These are phyloP conservation scores for Leptopilina syphax DNA, from an alignment of 2,888 invertebrate species.

Conservation along the genomic window DNA sequence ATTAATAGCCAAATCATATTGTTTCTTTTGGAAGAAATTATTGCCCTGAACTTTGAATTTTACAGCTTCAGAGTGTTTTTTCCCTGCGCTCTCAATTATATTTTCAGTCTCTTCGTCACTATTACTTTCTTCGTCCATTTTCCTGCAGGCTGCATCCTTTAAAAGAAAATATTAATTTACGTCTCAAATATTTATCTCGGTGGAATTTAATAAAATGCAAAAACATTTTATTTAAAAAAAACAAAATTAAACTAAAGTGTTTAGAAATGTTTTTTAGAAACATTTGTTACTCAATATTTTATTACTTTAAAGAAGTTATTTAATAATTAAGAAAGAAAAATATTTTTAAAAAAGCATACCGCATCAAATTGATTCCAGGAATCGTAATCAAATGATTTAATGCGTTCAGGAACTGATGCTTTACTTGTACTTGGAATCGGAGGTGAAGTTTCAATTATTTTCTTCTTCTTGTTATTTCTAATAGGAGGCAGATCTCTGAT, in stretches of 20 bases:
- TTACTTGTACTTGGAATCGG: constrained; percentile 62
- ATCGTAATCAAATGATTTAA: constrained; percentile 82
- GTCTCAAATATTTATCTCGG: not conserved
- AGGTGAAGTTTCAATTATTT: constrained; percentile 61
- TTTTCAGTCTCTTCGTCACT: constrained; percentile 78
- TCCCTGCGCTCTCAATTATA: constrained; percentile 78
- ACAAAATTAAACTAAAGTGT: too few relatives aligned
- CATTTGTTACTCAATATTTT: not conserved
- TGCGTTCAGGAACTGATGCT: constrained; percentile 74
- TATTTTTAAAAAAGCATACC: constrained; percentile 75
- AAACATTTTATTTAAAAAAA: too few relatives aligned
- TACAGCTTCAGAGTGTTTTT: constrained; percentile 80
- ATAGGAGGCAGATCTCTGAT: constrained; percentile 78
- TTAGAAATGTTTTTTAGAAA: not conserved
- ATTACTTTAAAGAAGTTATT: not conserved
- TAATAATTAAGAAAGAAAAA: not conserved
- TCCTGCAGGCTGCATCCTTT: constrained; percentile 82
- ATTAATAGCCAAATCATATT: constrained; percentile 91
- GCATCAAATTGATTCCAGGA: constrained; percentile 90
- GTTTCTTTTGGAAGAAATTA: constrained; percentile 84
- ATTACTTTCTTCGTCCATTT: constrained; percentile 79
- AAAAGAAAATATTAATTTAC: not conserved
- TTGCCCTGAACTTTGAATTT: constrained; percentile 91
- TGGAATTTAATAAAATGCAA: too few relatives aligned
- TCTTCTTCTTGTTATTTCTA: constrained; percentile 75